Base-by-base conservation (phyloP, 30 jellyfish, hydroid and myxozoan genomes). In the Phacellophora camtschatica region DNA sequence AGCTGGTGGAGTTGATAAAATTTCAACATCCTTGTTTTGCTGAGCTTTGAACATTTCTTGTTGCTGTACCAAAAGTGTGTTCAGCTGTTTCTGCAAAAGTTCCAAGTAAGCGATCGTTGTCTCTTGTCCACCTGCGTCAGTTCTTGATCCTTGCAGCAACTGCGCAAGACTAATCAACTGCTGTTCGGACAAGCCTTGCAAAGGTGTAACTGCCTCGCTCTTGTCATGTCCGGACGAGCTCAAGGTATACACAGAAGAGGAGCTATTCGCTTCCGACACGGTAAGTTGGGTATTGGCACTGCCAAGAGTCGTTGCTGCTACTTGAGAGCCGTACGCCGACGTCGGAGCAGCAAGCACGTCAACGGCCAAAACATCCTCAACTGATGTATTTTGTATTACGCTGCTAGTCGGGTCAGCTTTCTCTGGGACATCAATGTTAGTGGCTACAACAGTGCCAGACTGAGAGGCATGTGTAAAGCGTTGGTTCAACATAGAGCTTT, bases 51-150 rank as follows among this genome's bases (percentile, higher is more conserved):
- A 62, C 73, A 76, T 87, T 27, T 53, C 91, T 48, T 87, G 96
- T 55, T 87, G 91, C 81, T 75, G 88, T 12, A 34, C 65, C 0
- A 87, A 64, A 10, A 77, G 75, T 1, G 87, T 69, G 59, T 87
- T 77, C 36, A 94, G 48, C 65, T 82, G 95, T 56, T 94, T 97
- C 86, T 94, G 99, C 33, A 94, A 84, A 76, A 64, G 71, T 66
- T 94, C 99, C 50, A 94, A 46, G 71, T 87, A 94, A 13, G 95
- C 88, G 16, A 94, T 62, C 23, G 97, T 76, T 1, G 97, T 95
- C 32, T 94, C 97, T 31, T 90, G 84, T 19, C 88, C 77, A 27
- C 66, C 77, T 19, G 71, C 59, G 4, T 94, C 90, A 0, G 71
- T 49, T 34, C 92, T 61, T 0, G 95, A 64, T 19, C 92, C 86